A percentile compares a stretch with the other conserved stretches of the same genome.
Evolutionary conservation across 2,888 invertebrate genomes (phyloP).

Genomic region (Catocala fraxini): DNA sequence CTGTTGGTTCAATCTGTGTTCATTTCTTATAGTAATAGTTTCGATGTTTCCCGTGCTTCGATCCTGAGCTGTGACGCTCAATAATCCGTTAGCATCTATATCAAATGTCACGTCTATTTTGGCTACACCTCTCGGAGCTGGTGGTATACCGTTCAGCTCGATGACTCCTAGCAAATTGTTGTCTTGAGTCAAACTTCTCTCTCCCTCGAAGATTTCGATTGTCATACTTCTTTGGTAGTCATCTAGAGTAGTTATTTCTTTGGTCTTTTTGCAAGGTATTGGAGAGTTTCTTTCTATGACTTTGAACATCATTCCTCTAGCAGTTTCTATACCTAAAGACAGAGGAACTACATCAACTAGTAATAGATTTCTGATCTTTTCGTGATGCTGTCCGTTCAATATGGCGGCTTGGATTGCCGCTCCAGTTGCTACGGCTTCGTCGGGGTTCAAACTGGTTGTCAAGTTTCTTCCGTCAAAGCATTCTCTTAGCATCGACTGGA

Average conservation of each 20-base stretch:
- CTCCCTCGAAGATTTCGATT: constrained; percentile 77
- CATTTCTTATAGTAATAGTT: constrained; percentile 63
- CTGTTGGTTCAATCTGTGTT: constrained; percentile 61
- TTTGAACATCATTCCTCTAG: constrained; percentile 73
- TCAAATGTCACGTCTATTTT: constrained; percentile 74
- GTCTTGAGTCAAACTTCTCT: constrained; percentile 70
- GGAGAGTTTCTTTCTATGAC: constrained; percentile 71
- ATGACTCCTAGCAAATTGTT: constrained; percentile 73
- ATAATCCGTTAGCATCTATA: constrained; percentile 67
- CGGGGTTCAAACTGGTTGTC: constrained; percentile 68
- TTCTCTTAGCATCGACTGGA: constrained; percentile 61
- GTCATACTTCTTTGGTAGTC: constrained; percentile 74
- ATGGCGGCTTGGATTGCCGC: constrained; percentile 77
- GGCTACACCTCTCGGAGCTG: constrained; percentile 70
- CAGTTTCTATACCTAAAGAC: constrained; percentile 73
- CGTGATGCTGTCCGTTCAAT: constrained; percentile 58
- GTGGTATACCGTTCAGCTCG: constrained; percentile 69
- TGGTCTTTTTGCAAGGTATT: constrained; percentile 69
- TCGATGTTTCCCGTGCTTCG: constrained; percentile 64
- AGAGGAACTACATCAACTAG: constrained; percentile 74
- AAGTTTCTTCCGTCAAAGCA: constrained; percentile 64
- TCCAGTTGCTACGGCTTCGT: constrained; percentile 75
- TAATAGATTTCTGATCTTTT: constrained; percentile 59
- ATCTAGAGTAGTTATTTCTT: constrained; percentile 72
- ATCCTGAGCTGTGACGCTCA: constrained; percentile 70